Evolutionary conservation across 2,888 invertebrate genomes (phyloP), one percentile per base, ranked within the genome.

Genomic region (Polyommatus iphigenia): DNA sequence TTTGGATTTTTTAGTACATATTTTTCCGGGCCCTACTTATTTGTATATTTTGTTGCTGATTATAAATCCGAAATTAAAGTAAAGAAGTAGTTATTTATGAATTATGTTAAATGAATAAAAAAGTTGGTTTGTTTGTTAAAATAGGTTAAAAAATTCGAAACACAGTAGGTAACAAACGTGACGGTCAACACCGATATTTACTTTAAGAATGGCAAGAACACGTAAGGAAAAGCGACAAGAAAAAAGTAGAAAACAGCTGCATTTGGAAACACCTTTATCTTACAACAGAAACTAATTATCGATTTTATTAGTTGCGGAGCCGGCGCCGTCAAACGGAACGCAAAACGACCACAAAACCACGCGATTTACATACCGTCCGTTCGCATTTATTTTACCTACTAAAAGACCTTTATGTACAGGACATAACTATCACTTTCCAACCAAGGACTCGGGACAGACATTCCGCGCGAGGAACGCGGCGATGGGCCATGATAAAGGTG

Each of bases 361-460:
- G 83, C 82, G 89, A 91, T 91, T 91, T 91, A 89, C 91, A 91
- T 91, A 89, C 54, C 54, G 18, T 54, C 54, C 54, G 18, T 54
- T 54, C 18, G 18, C 54, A 54, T 5, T 18, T 54, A 54, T 54
- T 54, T 54, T 54, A 54, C 54, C 54, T 54, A 18, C 54, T 13
- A 13, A 13, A 54, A 54, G 54, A 18, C 54, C 5, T 54, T 54
- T 54, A 54, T 15, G 18, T 54, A 4, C 54, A 54, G 0, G 18
- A 54, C 5, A 54, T 18, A 54, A 54, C 18, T 54, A 54, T 54
- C 54, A 54, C 54, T 54, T 54, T 54, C 18, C 18, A 18, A 5
- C 54, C 18, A 54, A 18, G 18, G 54, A 54, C 54, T 18, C 15
- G 18, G 5, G 54, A 18, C 54, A 54, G 54, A 54, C 90, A 91